Evolutionary conservation across 2,113 vertebrate genomes (phyloP), one percentile per base, ranked within the genome.

Genomic region (Hippocampus zosterae): DNA sequence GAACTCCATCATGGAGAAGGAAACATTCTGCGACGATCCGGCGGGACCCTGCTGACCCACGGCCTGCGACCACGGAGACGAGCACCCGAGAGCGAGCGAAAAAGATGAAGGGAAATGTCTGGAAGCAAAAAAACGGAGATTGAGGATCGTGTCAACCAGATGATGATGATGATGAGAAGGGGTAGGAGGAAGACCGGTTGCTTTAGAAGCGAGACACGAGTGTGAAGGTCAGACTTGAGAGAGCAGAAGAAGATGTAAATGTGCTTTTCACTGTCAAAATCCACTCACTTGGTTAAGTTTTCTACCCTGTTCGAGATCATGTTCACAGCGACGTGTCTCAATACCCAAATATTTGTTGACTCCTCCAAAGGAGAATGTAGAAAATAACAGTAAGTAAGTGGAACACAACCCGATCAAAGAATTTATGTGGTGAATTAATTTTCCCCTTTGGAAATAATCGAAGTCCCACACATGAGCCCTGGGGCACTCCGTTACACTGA

Each of bases 1-100:
- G 71, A 90, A 94, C n/a, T 82, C 91, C 79, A 89, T 92, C 75
- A 88, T 90, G 0, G 94, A 95, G 86, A 89, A 80, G 0, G 94
- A 94, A 6, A 81, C 79, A 76, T 80, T 86, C 0, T 66, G 88
- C 0, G 88, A 90, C 15, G 74, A 84, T 60, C 68, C 78, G 0
- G 57, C 69, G 0, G 90, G 89, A 0, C 92, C 91, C 78, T 94
- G 92, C 92, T 95, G 93, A 94, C 88, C 77, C 63, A 68, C 70
- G 77, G 88, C 87, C 88, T 87, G 87, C 81, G 78, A 80, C 82
- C 83, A 80, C 85, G 81, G 85, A 85, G 88, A 79, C 74, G 55
- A 76, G 56, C 3, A 65, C 78, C 78, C 81, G 70, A 69, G 86
- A 82, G 81, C 85, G 44, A 56, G 33, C 1, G 18, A 69, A 42